Base-by-base conservation (phyloP, 2,797 vertebrate species). In the Scleropages formosus region DNA sequence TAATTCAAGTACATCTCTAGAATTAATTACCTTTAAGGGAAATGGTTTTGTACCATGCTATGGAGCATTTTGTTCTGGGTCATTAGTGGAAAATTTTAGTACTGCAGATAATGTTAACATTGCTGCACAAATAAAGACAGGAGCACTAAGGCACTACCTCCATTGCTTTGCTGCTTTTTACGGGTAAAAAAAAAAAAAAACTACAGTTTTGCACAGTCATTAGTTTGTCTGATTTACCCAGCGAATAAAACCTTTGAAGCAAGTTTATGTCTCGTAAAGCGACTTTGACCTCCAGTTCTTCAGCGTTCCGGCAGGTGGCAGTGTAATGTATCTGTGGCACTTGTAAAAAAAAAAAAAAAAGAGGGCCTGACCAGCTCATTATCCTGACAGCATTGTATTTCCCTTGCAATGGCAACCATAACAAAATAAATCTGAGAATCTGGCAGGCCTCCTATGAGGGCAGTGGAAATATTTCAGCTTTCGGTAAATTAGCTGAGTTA, bases 251-350 rank as follows among this genome's bases (percentile, higher is more conserved):
- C n/a, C 0, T 47, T 20, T n/a, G n/a, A n/a, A n/a, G n/a, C n/a
- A n/a, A n/a, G n/a, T n/a, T n/a, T n/a, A n/a, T n/a, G n/a, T n/a
- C n/a, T n/a, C n/a, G n/a, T n/a, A n/a, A n/a, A n/a, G n/a, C n/a
- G n/a, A n/a, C n/a, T n/a, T n/a, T n/a, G n/a, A n/a, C n/a, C 61
- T 73, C 70, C n/a, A 70, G 68, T 63, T 60, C 68, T 20, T 75
- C 71, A 73, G 60, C 58, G 73, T 69, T 46, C 80, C 84, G 81
- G 77, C 47, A 82, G 84, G 77, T 80, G 83, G 83, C 82, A 83
- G 77, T 77, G 59, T 82, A 77, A 61, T 66, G 74, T 75, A 74
- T 72, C 51, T 60, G 31, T 77, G 61, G 77, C 69, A 65, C 60
- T 65, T 58, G 51, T 69, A 27, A 22, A 15, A 53, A 51, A 61